Evolutionary conservation across 2,797 vertebrate genomes (phyloP).

Genomic region (Heteromormyrus szaboi): DNA sequence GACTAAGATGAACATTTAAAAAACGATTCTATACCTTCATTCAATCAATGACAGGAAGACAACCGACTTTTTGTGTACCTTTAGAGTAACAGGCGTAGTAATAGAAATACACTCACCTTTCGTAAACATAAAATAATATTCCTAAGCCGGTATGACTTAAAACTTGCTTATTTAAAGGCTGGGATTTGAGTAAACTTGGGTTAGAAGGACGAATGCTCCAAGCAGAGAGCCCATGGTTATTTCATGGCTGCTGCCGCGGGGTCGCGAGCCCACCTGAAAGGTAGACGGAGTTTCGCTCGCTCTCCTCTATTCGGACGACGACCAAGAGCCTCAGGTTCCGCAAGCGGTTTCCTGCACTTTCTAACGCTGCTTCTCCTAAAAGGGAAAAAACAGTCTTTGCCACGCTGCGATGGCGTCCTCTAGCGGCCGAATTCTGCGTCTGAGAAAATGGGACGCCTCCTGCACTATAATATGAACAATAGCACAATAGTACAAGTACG

Average conservation of each 20-base stretch:
- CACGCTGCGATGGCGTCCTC: background rate
- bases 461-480: background rate
- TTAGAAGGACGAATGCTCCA: slow-evolving; percentile 15
- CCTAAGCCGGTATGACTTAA: slow-evolving; percentile 1
- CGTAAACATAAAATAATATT: slow-evolving; percentile 19
- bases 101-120: slow-evolving; percentile 19
- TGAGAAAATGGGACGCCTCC: background rate
- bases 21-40: background rate
- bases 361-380: background rate
- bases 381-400: background rate
- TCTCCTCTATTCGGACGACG: background rate
- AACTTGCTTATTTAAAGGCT: slow-evolving; percentile 18
- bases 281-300: slow-evolving; percentile 14
- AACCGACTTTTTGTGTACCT: background rate
- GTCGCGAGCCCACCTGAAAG: slow-evolving; percentile 8
- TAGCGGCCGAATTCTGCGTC: background rate
- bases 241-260: slow-evolving; percentile 10
- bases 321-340: background rate
- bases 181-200: background rate
- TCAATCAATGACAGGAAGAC: background rate
- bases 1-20: background rate
- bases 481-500: too few species aligned
- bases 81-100: background rate
- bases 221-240: slow-evolving; percentile 19
- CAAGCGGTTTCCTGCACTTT: background rate